Evolutionary conservation across 1,140 invertebrate species (phyloP).

Genomic region (Anoplolepis gracilipes): DNA sequence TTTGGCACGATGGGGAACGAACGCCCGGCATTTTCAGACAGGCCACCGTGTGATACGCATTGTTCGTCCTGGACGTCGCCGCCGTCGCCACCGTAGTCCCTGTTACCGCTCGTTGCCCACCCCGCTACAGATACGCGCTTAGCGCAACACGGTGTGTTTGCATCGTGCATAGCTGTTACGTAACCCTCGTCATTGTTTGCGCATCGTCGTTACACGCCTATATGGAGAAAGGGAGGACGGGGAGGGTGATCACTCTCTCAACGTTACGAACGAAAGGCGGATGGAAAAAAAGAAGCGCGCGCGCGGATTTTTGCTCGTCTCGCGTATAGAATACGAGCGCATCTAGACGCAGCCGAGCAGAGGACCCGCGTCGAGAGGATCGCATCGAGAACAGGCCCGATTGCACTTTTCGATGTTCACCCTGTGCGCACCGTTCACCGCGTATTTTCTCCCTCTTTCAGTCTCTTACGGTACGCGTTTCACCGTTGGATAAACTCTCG

Average conservation of each 20-base stretch:
- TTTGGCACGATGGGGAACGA: constrained; percentile 63
- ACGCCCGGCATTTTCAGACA: constrained; percentile 70
- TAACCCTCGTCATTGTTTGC: constrained; percentile 77
- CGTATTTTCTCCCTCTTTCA: constrained; percentile 29
- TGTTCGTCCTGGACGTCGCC: constrained; percentile 67
- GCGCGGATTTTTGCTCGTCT: constrained; percentile 65
- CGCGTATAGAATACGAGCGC: constrained; percentile 47
- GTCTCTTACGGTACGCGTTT: constrained; percentile 48
- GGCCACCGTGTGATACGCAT: constrained; percentile 73
- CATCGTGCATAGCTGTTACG: constrained; percentile 69
- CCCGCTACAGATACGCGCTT: constrained; percentile 64
- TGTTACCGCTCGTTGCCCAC: constrained; percentile 68
- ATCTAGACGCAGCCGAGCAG: constrained; percentile 61
- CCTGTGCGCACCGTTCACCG: constrained; percentile 30
- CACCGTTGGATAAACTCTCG: constrained; percentile 28
- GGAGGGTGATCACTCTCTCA: constrained; percentile 28
- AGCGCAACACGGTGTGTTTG: constrained; percentile 65
- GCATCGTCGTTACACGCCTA: constrained; percentile 70
- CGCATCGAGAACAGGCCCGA: constrained; percentile 66
- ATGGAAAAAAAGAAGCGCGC: constrained; percentile 59
- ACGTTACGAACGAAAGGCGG: constrained; percentile 41
- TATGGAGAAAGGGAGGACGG: constrained; percentile 67
- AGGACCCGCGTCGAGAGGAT: constrained; percentile 64
- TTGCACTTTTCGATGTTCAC: constrained; percentile 58
- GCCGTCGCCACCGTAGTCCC: constrained; percentile 64